Percentiles rank a stretch among this genome's conserved stretches.
These are phyloP conservation scores for Ophioninae sp. DNA, from an alignment of 2,888 invertebrate genomes.

Conservation along the genomic window DNA sequence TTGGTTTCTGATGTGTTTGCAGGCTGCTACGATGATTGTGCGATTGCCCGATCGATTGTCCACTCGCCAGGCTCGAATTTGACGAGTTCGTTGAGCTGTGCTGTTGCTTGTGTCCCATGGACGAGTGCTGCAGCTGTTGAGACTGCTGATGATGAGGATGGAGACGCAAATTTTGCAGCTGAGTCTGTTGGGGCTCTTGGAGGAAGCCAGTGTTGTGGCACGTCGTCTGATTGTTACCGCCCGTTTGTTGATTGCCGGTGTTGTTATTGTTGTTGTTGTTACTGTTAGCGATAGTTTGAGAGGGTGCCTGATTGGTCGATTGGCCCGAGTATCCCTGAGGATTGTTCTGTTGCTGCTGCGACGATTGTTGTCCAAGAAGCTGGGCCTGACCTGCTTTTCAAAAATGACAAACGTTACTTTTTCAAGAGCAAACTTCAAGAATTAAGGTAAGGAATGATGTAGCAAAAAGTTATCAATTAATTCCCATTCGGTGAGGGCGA, in stretches of 20 bases:
- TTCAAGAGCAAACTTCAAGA: background rate
- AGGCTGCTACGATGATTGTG: slow-evolving; percentile 75
- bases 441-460: too few species aligned
- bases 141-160: slow-evolving; percentile 83
- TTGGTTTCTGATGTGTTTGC: slow-evolving; percentile 88
- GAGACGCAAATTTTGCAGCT: slow-evolving; percentile 81
- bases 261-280: slow-evolving; percentile 65
- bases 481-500: background rate
- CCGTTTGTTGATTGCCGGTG: slow-evolving; percentile 81
- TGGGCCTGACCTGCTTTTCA: slow-evolving; percentile 70
- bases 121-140: slow-evolving; percentile 82
- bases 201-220: slow-evolving; percentile 59
- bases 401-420: background rate
- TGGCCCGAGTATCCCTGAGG: slow-evolving; percentile 69
- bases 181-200: slow-evolving; percentile 80
- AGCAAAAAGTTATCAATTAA: too few species aligned
- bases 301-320: slow-evolving; percentile 52
- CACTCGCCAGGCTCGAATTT: slow-evolving; percentile 79
- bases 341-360: slow-evolving; percentile 68
- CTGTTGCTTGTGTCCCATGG: slow-evolving; percentile 78
- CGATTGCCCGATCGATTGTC: slow-evolving; percentile 68
- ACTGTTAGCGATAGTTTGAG: slow-evolving; percentile 69
- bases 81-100: slow-evolving; percentile 81
- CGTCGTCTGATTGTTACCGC: slow-evolving; percentile 80
- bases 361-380: slow-evolving; percentile 64